Conservation (phyloP, 2,113 vertebrate species). For the Phaetusa simplex region DNA sequence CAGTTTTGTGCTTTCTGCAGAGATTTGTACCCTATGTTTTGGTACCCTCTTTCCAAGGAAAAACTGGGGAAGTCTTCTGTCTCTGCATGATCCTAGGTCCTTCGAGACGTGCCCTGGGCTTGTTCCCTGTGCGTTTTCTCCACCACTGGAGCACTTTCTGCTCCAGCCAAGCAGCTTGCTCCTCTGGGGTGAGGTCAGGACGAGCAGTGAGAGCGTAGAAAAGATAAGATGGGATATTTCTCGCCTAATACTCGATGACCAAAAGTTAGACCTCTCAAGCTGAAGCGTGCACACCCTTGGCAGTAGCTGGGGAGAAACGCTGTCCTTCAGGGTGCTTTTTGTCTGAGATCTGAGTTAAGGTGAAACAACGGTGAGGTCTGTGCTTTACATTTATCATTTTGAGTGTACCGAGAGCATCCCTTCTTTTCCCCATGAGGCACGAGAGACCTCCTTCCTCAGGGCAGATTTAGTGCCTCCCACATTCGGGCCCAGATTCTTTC, state of each 20-base stretch:
- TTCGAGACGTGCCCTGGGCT: not conserved
- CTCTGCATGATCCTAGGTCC: not conserved
- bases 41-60: not conserved
- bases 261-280: not conserved
- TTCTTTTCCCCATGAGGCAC: not conserved
- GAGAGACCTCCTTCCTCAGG: not conserved
- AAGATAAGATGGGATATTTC: not conserved
- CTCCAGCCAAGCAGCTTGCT: not conserved
- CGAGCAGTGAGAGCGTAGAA: not conserved
- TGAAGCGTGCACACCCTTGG: not conserved
- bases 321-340: not conserved
- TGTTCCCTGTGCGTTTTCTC: not conserved
- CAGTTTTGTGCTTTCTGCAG: not conserved
- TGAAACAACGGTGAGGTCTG: not conserved
- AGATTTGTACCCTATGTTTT: not conserved
- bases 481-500: not conserved
- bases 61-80: not conserved
- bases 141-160: not conserved
- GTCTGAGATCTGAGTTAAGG: not conserved
- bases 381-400: not conserved
- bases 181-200: not conserved
- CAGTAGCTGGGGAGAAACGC: not conserved
- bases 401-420: not conserved
- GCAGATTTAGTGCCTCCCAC: not conserved
- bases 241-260: not conserved